These are phyloP conservation scores for Acipenser ruthenus DNA, from an alignment of 2,797 vertebrate genomes.

Conservation along the genomic window DNA sequence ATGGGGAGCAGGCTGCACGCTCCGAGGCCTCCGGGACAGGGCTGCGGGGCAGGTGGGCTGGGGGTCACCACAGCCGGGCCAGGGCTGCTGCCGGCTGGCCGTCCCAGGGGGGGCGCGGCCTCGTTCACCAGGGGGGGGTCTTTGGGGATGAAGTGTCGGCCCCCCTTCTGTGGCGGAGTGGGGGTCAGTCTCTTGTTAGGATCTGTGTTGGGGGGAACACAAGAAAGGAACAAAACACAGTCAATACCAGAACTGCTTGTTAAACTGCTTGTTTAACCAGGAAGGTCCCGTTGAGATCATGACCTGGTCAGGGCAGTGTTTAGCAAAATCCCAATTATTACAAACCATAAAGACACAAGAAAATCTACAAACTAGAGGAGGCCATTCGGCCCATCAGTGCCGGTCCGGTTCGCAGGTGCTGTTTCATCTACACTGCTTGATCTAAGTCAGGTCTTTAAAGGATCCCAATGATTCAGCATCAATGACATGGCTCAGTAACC, in stretches of 20 bases:
- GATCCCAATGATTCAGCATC: no score
- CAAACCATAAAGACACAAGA: no score
- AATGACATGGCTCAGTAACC: no score
- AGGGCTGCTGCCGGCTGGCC: constrained; percentile 17
- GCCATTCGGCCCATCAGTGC: no score
- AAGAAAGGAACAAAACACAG: neutral
- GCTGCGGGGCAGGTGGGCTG: neutral
- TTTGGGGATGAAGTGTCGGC: constrained; percentile 4
- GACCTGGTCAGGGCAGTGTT: no score
- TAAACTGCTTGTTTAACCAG: no score
- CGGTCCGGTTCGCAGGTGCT: no score
- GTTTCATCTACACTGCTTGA: no score
- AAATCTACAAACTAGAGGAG: no score
- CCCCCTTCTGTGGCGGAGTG: constrained; percentile 13
- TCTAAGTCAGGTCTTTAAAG: no score
- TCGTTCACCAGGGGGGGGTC: constrained; percentile 22
- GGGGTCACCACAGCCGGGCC: constrained; percentile 20
- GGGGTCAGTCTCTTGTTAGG: constrained; percentile 2
- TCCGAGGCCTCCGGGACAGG: constrained; percentile 34
- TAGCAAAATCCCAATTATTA: no score
- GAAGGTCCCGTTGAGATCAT: no score
- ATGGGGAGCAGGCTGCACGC: constrained; percentile 41
- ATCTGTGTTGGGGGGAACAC: constrained; percentile 21
- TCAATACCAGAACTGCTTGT: neutral
- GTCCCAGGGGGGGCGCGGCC: constrained; percentile 34